Percentiles rank a stretch among this genome's conserved stretches.
These are phyloP conservation scores for Chunga burmeisteri DNA, from an alignment of 2,113 vertebrate species.

Conservation along the genomic window DNA sequence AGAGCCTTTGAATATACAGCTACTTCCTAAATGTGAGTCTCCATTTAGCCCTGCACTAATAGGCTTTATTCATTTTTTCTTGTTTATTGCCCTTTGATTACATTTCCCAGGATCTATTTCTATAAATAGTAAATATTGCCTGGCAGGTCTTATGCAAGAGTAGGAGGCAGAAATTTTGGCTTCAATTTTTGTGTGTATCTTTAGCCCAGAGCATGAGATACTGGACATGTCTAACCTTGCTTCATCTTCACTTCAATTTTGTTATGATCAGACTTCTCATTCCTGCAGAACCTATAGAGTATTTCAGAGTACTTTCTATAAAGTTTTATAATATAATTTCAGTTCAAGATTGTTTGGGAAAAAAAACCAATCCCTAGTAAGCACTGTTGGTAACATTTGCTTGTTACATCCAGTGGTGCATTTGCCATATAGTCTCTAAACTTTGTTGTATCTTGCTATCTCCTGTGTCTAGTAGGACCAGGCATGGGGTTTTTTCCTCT, in stretches of 20 bases:
- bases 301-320: not conserved
- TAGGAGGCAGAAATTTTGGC: not conserved
- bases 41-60: not conserved
- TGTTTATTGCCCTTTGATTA: not conserved
- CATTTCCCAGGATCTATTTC: not conserved
- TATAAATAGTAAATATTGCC: not conserved
- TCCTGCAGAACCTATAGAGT: not conserved
- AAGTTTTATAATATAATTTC: not conserved
- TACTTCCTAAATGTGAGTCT: not conserved
- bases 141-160: not conserved
- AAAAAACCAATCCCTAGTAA: not conserved
- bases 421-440: not conserved
- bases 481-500: not conserved
- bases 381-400: not conserved
- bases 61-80: not conserved
- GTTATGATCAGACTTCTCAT: not conserved
- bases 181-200: not conserved
- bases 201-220: not conserved
- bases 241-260: not conserved
- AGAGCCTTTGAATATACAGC: not conserved
- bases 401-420: not conserved
- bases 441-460: not conserved
- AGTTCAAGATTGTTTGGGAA: not conserved
- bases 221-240: not conserved
- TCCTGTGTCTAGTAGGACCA: not conserved